Percentiles rank a stretch among this genome's conserved stretches.
Conservation (phyloP, 2,888 invertebrate genomes). For the Exocentrus adspersus region DNA sequence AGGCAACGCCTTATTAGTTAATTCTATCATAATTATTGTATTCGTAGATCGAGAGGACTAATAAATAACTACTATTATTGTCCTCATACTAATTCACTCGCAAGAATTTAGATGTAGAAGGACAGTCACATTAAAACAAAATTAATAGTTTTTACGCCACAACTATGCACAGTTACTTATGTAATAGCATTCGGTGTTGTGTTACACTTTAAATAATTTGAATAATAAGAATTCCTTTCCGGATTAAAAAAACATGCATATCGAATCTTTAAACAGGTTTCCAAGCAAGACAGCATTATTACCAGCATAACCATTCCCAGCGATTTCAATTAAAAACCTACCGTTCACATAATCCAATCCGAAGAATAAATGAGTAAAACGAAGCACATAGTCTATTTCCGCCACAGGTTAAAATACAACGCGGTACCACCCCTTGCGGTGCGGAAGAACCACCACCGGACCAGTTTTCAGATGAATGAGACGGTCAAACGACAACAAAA, state of each 20-base stretch:
- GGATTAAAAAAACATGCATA: slow-evolving; percentile 1
- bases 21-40: too few relatives aligned
- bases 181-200: too few relatives aligned
- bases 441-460: slow-evolving; percentile 7
- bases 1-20: too few relatives aligned
- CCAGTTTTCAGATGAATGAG: slow-evolving; percentile 3
- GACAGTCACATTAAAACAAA: too few relatives aligned
- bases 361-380: neutral
- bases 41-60: too few relatives aligned
- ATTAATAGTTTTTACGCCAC: too few relatives aligned
- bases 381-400: neutral
- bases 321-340: neutral
- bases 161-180: too few relatives aligned
- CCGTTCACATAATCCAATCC: neutral
- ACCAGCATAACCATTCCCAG: neutral
- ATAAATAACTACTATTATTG: too few relatives aligned
- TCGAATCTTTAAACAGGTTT: neutral
- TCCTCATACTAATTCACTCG: too few relatives aligned
- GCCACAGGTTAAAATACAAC: neutral
- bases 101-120: too few relatives aligned
- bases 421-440: neutral
- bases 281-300: neutral
- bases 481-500: slow-evolving; percentile 6
- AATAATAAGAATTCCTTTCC: neutral
- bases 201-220: too few relatives aligned